These are phyloP conservation scores for Helicolenus hilgendorfi DNA, from an alignment of 2,797 vertebrate species.

Conservation along the genomic window DNA sequence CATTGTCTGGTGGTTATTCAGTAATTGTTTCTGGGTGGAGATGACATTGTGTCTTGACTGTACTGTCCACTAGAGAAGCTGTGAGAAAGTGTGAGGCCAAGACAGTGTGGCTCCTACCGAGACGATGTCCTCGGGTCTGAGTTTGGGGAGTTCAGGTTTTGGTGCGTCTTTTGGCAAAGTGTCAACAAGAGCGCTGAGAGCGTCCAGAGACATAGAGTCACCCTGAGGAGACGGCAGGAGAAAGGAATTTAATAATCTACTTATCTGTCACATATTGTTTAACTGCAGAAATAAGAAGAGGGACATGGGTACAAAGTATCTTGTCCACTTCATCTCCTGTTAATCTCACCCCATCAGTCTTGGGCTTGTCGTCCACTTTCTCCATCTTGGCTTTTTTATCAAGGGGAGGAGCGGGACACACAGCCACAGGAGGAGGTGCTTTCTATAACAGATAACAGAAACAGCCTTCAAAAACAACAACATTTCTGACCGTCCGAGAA, in stretches of 20 bases:
- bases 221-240: constrained; percentile 40
- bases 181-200: constrained; percentile 78
- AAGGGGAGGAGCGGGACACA: constrained; percentile 77
- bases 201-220: constrained; percentile 75
- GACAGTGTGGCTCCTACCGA: constrained; percentile 54
- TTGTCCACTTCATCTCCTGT: background rate
- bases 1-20: background rate
- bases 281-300: background rate
- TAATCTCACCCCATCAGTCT: constrained; percentile 64
- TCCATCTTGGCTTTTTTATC: constrained; percentile 87
- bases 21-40: background rate
- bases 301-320: background rate
- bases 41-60: constrained; percentile 29
- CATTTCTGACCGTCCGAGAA: background rate
- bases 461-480: background rate
- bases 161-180: constrained; percentile 65
- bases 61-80: background rate
- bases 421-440: background rate
- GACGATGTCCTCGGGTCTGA: constrained; percentile 85
- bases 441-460: background rate
- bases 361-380: constrained; percentile 62
- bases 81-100: background rate
- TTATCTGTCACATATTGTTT: background rate
- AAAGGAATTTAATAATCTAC: background rate
- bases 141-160: constrained; percentile 74